Evolutionary conservation across 2,113 vertebrate genomes (phyloP), one percentile per base, ranked within the genome.

Genomic region (Phyllostomus discolor): DNA sequence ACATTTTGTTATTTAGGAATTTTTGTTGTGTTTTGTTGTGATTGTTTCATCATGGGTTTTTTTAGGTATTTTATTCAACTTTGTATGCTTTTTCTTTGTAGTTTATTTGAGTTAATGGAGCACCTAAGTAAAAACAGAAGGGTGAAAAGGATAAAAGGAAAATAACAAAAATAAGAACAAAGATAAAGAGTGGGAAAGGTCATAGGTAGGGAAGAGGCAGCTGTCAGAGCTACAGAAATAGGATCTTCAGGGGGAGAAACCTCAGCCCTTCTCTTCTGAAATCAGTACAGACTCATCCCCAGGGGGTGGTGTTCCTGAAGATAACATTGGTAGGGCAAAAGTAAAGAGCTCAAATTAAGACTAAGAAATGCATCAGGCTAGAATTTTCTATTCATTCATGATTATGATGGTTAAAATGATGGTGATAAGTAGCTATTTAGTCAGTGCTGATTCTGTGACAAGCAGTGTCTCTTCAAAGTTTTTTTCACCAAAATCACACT

Each of bases 11-110:
- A 24, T 83, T 43, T 70, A 73, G 64, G 35, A 72, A 93, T n/a
- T 84, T 88, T 59, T 83, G 26, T 84, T 88, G 41, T 83, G 33
- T 69, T 92, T 81, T 88, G 69, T 66, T 76, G 48, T 76, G 78
- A 62, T 69, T 88, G 80, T 91, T 95, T 91, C 46, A 38, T 35
- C 64, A 52, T 31, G 12, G 38, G 31, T 38, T 54, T 35, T 2
- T 20, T 76, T 59, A 59, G 5, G 10, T 43, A 24, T 24, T 12
- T 62, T 70, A 91, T 54, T 70, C 64, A 33, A 93, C 31, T 89
- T 72, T 62, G 59, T 50, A 46, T 78, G 64, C 78, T 52, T 89
- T 78, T 70, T 79, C 62, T 81, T 83, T 76, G 9, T 19, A 93
- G n/a, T 84, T 79, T 33, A 41, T 84, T 64, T 79, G 48, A 78